These are phyloP conservation scores for Serripes groenlandicus DNA, from an alignment of 2,888 invertebrate species.

Conservation along the genomic window DNA sequence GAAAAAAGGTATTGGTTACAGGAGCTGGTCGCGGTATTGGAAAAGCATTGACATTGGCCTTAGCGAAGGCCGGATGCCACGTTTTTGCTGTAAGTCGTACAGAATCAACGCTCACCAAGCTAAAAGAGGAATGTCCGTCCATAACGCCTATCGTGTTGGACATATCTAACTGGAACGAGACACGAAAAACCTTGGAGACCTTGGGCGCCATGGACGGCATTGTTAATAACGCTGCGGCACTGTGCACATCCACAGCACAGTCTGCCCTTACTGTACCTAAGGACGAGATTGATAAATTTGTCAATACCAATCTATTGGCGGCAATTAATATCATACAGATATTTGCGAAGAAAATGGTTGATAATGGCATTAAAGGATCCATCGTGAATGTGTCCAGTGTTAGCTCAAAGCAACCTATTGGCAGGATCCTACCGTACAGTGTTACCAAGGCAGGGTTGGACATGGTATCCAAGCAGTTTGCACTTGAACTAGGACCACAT, in stretches of 20 bases:
- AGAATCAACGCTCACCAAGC: background rate
- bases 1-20: background rate
- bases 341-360: conserved; percentile 91
- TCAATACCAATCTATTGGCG: conserved; percentile 93
- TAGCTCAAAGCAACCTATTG: conserved; percentile 89
- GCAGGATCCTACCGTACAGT: conserved; percentile 92
- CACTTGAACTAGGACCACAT: conserved; percentile 93
- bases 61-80: background rate
- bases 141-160: conserved; percentile 89
- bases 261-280: conserved; percentile 89
- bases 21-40: background rate
- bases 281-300: conserved; percentile 89
- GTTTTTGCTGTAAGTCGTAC: background rate
- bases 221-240: conserved; percentile 96
- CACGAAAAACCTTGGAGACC: conserved; percentile 89
- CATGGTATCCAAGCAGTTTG: conserved; percentile 93
- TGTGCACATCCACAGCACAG: conserved; percentile 90
- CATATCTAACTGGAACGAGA: conserved; percentile 92
- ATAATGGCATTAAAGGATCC: conserved; percentile 90
- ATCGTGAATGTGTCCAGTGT: conserved; percentile 95
- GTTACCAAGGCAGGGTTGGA: conserved; percentile 96
- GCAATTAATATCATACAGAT: conserved; percentile 93
- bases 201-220: conserved; percentile 92
- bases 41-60: background rate
- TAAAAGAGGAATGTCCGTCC: conserved; percentile 86